These are phyloP conservation scores for Corythaixoides concolor DNA, from an alignment of 2,113 vertebrate species.

Conservation along the genomic window DNA sequence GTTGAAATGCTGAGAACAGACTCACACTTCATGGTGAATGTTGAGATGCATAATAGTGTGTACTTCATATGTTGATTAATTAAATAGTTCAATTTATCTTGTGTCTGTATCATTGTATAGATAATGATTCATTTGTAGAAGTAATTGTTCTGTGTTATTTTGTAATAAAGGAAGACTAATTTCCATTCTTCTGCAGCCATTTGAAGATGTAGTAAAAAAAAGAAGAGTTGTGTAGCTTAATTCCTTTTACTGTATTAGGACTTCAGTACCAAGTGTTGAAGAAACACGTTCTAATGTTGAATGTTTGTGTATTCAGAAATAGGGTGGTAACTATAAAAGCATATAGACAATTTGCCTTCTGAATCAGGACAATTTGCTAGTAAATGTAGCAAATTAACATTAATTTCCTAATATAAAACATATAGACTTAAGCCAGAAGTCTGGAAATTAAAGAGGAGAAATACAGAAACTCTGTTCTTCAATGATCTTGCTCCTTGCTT, in stretches of 20 bases:
- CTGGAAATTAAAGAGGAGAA: not conserved
- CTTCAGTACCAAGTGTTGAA: not conserved
- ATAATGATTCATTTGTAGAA: not conserved
- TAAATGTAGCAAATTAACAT: not conserved
- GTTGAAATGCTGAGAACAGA: not conserved
- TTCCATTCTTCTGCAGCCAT: not conserved
- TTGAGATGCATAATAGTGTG: not conserved
- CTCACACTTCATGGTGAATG: not conserved
- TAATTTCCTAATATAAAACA: not conserved
- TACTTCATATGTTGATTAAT: not conserved
- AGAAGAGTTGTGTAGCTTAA: not conserved
- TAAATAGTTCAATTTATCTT: not conserved
- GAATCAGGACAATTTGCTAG: not conserved
- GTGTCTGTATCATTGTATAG: not conserved
- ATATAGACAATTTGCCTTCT: not conserved
- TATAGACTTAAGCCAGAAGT: not conserved
- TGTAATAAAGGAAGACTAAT: not conserved
- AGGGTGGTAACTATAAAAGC: not conserved
- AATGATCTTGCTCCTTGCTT: not conserved
- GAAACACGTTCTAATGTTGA: not conserved
- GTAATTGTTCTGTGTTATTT: not conserved
- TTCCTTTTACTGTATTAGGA: not conserved
- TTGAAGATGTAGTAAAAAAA: not conserved
- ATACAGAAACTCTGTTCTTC: not conserved
- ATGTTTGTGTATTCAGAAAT: not conserved